Evolutionary conservation across 2,888 invertebrate genomes (phyloP).

Genomic region (Pyrgus malvae): DNA sequence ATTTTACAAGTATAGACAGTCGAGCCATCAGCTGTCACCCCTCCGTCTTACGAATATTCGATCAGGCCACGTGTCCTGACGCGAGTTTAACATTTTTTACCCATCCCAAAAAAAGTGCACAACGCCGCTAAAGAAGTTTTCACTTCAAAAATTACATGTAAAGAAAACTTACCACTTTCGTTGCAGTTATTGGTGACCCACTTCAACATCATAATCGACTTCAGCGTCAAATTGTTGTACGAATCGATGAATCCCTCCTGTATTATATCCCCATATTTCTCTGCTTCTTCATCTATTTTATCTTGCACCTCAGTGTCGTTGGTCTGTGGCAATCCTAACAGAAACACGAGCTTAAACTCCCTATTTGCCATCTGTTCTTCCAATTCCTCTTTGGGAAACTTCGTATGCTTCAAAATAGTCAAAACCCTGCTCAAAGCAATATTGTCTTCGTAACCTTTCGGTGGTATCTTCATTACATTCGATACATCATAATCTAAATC

Average conservation of each 20-base stretch:
- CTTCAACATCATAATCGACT: constrained; percentile 92
- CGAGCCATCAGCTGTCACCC: too few species aligned
- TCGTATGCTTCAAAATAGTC: constrained; percentile 48
- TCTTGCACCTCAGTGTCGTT: constrained; percentile 82
- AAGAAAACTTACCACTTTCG: constrained; percentile 62
- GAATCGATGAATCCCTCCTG: constrained; percentile 92
- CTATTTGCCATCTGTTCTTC: constrained; percentile 40
- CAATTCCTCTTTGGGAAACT: constrained; percentile 43
- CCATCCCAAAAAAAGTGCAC: too few species aligned
- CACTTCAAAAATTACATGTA: too few species aligned
- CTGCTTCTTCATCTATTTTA: constrained; percentile 85
- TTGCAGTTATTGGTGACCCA: constrained; percentile 88
- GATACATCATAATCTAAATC: constrained; percentile 60
- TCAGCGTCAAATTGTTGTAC: constrained; percentile 93
- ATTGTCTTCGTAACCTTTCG: constrained; percentile 58
- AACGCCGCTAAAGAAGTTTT: too few species aligned
- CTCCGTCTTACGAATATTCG: too few species aligned
- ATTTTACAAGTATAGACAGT: too few species aligned
- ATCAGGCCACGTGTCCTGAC: too few species aligned
- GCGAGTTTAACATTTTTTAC: too few species aligned
- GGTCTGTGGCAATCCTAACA: constrained; percentile 84
- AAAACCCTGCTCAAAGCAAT: constrained; percentile 56
- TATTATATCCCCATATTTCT: constrained; percentile 87
- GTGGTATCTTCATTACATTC: constrained; percentile 75
- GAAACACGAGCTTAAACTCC: constrained; percentile 65